Evolutionary conservation across 2,888 invertebrate species (phyloP).

Genomic region (Bhutanitis thaidina): DNA sequence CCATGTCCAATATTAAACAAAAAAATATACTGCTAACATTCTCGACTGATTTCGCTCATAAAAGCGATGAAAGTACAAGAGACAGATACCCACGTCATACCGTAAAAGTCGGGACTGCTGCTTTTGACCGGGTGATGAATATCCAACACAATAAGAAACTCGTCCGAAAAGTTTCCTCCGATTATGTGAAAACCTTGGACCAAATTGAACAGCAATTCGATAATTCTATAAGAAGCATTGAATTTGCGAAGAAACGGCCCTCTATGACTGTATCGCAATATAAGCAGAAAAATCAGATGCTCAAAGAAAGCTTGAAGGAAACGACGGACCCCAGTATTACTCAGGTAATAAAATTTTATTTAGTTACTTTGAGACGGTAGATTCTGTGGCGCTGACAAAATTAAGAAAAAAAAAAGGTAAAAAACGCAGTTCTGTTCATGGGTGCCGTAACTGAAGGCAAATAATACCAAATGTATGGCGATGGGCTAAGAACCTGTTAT

Average conservation of each 20-base stretch:
- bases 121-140: slow-evolving; percentile 44
- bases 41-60: slow-evolving; percentile 33
- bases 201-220: slow-evolving; percentile 39
- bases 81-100: slow-evolving; percentile 36
- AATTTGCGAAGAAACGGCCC: slow-evolving; percentile 53
- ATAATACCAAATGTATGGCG: too few relatives aligned
- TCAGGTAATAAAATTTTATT: background rate
- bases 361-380: too few relatives aligned
- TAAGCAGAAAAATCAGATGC: slow-evolving; percentile 45
- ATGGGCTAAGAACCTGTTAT: too few relatives aligned
- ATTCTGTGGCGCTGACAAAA: too few relatives aligned
- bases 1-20: slow-evolving; percentile 28
- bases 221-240: slow-evolving; percentile 49
- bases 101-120: slow-evolving; percentile 27
- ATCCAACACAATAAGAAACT: slow-evolving; percentile 50
- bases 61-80: slow-evolving; percentile 28
- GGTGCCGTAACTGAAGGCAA: too few relatives aligned
- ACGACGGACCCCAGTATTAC: background rate
- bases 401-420: too few relatives aligned
- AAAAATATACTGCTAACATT: slow-evolving; percentile 41
- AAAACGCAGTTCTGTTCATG: too few relatives aligned
- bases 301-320: slow-evolving; percentile 29
- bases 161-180: slow-evolving; percentile 56
- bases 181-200: slow-evolving; percentile 57
- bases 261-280: slow-evolving; percentile 50